Evolutionary conservation across 2,113 vertebrate species (phyloP).

Genomic region (Halcyon malimbica): DNA sequence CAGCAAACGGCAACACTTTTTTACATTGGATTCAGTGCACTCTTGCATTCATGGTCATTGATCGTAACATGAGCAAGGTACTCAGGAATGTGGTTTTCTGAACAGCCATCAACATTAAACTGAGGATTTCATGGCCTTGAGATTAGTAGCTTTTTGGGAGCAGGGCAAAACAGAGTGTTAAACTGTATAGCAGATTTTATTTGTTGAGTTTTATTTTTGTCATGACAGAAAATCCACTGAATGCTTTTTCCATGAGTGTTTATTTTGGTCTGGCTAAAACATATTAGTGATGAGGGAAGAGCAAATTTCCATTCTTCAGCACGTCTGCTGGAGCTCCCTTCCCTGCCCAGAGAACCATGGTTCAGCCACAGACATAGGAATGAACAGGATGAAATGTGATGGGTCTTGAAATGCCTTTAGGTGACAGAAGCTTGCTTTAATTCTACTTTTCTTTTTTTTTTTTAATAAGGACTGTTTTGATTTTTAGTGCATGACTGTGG

Average conservation of each 20-base stretch:
- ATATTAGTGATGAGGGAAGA: not conserved
- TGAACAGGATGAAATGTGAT: not conserved
- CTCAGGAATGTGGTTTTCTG: not conserved
- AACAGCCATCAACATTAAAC: not conserved
- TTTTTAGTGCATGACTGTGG: not conserved
- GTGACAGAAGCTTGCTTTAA: not conserved
- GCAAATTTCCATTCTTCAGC: slow-evolving; percentile 19
- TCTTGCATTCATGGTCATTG: not conserved
- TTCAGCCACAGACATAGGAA: not conserved
- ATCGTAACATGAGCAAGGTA: not conserved
- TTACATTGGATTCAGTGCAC: not conserved
- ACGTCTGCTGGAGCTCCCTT: not conserved
- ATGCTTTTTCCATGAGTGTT: slow-evolving; percentile 27
- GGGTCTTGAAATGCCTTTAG: not conserved
- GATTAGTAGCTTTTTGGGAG: not conserved
- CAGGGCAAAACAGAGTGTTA: not conserved
- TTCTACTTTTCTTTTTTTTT: not conserved
- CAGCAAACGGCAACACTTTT: not conserved
- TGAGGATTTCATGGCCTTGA: not conserved
- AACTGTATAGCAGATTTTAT: not conserved
- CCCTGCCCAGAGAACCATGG: not conserved
- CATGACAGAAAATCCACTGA: not conserved
- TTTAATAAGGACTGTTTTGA: not conserved
- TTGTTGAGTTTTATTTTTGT: not conserved
- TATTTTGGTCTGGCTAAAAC: not conserved